These are phyloP conservation scores for Connochaetes taurinus DNA, from an alignment of 2,113 vertebrate genomes.

Conservation along the genomic window DNA sequence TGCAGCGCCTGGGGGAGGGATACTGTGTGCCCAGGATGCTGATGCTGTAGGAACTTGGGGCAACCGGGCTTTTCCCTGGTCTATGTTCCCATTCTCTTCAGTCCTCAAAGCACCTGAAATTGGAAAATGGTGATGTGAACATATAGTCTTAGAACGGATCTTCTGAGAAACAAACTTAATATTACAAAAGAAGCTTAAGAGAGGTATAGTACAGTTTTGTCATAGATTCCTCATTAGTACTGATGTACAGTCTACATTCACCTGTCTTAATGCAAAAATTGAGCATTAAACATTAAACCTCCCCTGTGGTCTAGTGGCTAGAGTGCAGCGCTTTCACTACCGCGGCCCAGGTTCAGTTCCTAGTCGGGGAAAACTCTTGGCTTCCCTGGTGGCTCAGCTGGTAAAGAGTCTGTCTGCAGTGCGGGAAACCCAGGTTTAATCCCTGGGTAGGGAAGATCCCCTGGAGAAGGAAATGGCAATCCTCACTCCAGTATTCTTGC, in stretches of 20 bases:
- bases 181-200: not conserved
- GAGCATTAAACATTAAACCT: not conserved
- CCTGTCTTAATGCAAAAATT: too few species aligned
- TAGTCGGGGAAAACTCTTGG: not conserved
- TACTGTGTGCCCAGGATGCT: not conserved
- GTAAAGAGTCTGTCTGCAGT: not conserved
- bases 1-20: not conserved
- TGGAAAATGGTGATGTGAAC: not conserved
- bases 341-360: fast-evolving
- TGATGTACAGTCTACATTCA: not conserved
- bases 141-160: not conserved
- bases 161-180: not conserved
- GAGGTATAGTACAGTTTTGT: fast-evolving
- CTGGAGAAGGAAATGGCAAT: not conserved
- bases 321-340: not conserved
- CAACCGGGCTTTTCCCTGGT: not conserved
- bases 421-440: not conserved
- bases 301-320: not conserved
- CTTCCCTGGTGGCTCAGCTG: not conserved
- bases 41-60: not conserved
- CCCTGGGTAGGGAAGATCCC: not conserved
- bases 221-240: too few species aligned
- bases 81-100: not conserved
- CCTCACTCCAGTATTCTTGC: not conserved
- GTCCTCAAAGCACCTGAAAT: not conserved